Evolutionary conservation across 2,113 vertebrate species (phyloP).

Genomic region (Seriola rivoliana): DNA sequence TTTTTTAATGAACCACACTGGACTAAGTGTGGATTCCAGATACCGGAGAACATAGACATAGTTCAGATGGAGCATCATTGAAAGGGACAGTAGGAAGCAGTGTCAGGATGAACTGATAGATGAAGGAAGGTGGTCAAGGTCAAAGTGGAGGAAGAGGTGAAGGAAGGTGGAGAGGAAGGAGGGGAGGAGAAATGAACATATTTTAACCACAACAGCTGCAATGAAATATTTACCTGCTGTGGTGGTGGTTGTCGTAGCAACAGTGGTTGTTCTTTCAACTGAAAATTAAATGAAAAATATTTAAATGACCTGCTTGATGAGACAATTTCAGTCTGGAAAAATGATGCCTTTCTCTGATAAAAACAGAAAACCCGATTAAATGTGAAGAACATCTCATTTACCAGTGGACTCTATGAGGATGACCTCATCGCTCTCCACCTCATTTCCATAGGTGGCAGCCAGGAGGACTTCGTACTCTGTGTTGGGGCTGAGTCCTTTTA

Average conservation of each 20-base stretch:
- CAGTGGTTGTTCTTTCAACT: conserved; percentile 85
- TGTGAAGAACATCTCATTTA: conserved; percentile 58
- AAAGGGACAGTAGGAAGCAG: not conserved
- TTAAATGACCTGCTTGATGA: too few relatives aligned
- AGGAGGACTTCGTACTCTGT: conserved; percentile 93
- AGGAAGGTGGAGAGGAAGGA: not conserved
- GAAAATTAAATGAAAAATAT: conserved; percentile 26
- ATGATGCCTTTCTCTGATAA: too few relatives aligned
- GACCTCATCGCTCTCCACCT: conserved; percentile 90
- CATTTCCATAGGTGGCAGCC: conserved; percentile 88
- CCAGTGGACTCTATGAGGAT: conserved; percentile 88
- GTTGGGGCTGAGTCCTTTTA: conserved; percentile 85
- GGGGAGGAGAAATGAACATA: not conserved
- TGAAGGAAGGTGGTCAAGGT: not conserved
- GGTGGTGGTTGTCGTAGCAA: conserved; percentile 75
- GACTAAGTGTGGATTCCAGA: too few relatives aligned
- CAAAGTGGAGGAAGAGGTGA: not conserved
- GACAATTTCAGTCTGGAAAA: not conserved
- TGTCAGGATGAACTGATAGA: not conserved
- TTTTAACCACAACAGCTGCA: too few relatives aligned
- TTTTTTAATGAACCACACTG: too few relatives aligned
- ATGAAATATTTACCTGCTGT: conserved; percentile 84
- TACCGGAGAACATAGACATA: not conserved
- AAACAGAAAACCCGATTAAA: not conserved
- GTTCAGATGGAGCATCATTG: not conserved